phyloP scores from a whole-genome alignment of 2,113 vertebrate species.

The Eulacestoma nigropectus region DNA sequence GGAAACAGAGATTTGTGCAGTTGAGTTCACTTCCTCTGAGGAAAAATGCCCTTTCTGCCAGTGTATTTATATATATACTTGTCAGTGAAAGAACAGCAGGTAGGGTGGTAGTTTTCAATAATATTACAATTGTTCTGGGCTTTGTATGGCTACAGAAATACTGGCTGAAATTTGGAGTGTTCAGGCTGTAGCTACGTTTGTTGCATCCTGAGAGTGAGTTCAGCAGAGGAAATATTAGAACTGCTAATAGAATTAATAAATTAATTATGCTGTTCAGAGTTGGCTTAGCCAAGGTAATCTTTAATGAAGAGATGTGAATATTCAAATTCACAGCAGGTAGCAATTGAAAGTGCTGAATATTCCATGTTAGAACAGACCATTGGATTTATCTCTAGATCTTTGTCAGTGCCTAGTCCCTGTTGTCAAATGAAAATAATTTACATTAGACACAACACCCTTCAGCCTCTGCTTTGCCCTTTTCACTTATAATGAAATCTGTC shows the following conservation, averaged over 20 bases:
- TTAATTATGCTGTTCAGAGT: rapidly evolving
- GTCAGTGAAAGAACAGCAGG: not conserved
- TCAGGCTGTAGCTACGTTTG: not conserved
- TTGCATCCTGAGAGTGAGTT: not conserved
- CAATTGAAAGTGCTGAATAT: not conserved
- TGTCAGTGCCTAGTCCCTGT: not conserved
- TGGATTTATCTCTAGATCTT: not conserved
- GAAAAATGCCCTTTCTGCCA: not conserved
- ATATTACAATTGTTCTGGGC: not conserved
- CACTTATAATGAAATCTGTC: not conserved
- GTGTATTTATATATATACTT: not conserved
- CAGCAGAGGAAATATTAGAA: not conserved
- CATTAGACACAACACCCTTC: not conserved
- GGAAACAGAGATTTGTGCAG: not conserved
- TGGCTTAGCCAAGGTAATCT: not conserved
- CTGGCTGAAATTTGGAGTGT: not conserved
- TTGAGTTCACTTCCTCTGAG: not conserved
- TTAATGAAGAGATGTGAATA: not conserved
- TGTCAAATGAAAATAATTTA: not conserved
- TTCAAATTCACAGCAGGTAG: not conserved
- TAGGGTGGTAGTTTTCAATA: not conserved
- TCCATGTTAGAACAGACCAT: not conserved
- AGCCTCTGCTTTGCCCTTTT: not conserved
- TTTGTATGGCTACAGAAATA: not conserved
- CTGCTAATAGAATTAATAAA: not conserved